Base-by-base conservation (phyloP, 2,797 vertebrate species). In the Babyrousa celebensis region DNA sequence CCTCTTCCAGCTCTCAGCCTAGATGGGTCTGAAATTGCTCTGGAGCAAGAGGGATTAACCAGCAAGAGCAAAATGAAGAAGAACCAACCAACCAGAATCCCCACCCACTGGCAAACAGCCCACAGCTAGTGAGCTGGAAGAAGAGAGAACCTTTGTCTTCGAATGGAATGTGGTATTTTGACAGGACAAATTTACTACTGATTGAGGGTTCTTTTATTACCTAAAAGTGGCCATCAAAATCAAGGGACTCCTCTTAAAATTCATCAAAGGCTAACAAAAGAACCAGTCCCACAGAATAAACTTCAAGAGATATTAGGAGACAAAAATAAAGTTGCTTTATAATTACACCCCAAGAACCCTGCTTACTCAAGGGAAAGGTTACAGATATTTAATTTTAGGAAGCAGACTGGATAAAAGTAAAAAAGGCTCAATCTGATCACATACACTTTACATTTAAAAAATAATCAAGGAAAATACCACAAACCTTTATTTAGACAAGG, bases 331-430 rank as follows among this genome's bases (percentile, higher is more conserved):
- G 85, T 95, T 87, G 56, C 70, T 87, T 93, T 94, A 94, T 90
- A 96, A 95, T 96, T 93, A 93, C 11, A 96, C 68, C 52, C 62
- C 92, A 96, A 60, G 40, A 97, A 92, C 52, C 12, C 36, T 70
- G 54, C 43, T 92, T 95, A 85, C 90, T 95, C 77, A 95, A 70
- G 89, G 79, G 82, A 97, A 97, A 87, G 63, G 85, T 87, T 95
- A 95, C 32, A 48, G 78, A 96, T 96, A 54, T 84, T 87, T 96
- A 95, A 94, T 91, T 97, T 95, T 97, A 96, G 92, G 84, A 96
- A 96, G 87, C 36, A 87, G 17, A 43, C 43, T 94, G 58, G 20
- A 89, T 96, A 70, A 96, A 94, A 89, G 32, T 67, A 15, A 74
- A 94, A 85, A 74, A 74, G 20, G 32, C 48, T 75, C 56, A 67